phyloP scores from a whole-genome alignment of 64 coral and sea anemone species.

The Stylophora pistillata region DNA sequence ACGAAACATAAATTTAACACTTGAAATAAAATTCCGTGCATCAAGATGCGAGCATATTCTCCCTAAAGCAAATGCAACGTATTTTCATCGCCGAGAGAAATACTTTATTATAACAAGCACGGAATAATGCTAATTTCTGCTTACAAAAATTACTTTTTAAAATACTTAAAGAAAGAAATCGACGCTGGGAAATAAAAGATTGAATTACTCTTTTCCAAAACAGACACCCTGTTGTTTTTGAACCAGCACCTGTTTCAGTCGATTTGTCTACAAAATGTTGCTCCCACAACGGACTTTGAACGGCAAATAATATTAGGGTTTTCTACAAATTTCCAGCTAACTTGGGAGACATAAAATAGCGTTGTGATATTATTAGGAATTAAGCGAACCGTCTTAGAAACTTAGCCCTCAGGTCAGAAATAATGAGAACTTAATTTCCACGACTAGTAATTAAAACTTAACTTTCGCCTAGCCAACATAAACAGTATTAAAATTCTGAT shows the following conservation, averaged over 20 bases:
- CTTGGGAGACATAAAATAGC: conserved; percentile 34
- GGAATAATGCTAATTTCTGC: not conserved
- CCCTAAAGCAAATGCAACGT: not conserved
- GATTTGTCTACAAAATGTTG: not conserved
- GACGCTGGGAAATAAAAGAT: not conserved
- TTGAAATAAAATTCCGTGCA: not conserved
- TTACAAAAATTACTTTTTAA: not conserved
- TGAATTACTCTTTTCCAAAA: not conserved
- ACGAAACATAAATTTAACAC: not conserved
- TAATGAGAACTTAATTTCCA: conserved; percentile 59
- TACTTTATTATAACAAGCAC: not conserved
- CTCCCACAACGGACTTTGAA: conserved; percentile 20
- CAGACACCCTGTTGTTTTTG: conserved; percentile 12
- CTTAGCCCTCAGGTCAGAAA: conserved; percentile 24
- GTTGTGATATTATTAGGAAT: conserved; percentile 24
- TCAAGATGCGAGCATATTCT: not conserved
- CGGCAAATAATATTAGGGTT: conserved; percentile 26
- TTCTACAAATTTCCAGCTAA: conserved; percentile 1
- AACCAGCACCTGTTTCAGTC: conserved; percentile 12
- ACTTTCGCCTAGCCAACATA: conserved; percentile 32
- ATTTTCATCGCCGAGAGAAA: no score
- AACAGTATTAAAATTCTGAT: conserved; percentile 48
- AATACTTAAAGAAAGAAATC: not conserved
- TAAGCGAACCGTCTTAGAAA: conserved; percentile 65
- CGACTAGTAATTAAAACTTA: conserved; percentile 49